Evolutionary conservation across 2,888 invertebrate species (phyloP), one percentile per base, ranked within the genome.

Genomic region (Cephus sareptanus): DNA sequence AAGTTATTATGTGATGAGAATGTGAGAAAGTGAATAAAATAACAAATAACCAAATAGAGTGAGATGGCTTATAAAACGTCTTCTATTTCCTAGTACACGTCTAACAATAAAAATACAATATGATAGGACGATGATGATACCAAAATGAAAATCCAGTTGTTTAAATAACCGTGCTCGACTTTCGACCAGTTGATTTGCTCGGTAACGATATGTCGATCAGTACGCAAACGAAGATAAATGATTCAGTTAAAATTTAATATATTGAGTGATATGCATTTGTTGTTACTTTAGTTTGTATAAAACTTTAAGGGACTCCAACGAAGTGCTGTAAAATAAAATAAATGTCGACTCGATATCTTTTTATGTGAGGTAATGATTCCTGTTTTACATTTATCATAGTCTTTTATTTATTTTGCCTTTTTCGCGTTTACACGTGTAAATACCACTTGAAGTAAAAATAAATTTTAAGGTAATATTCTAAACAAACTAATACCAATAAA

Each of bases 251-350:
- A 74, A 56, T 56, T 40, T 37, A 71, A 80, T 75, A 77, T 79
- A 80, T 80, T 76, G 76, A 79, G 76, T 79, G 34, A 79, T 76
- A 79, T 75, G 81, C 78, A 80, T 82, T 84, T 80, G 81, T 83
- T 84, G 79, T 81, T 83, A 81, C 69, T 78, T 84, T 83, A 82
- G 79, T 81, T 82, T 80, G 77, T 77, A 80, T 79, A 76, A 81
- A 79, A 79, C 79, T 77, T 81, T 81, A 81, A 79, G 80, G 81
- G 78, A 79, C 74, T 82, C 79, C 81, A 82, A 83, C 79, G 78
- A 81, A 83, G 81, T 83, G 80, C 81, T 85, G 86, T 86, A 85
- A 86, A 83, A 84, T 85, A 86, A 84, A 84, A 84, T 81, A 84
- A 82, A 85, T 84, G 84, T 81, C 80, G 79, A 83, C 83, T 81